Evolutionary conservation across 2,113 vertebrate genomes (phyloP).

Genomic region (Crypturellus undulatus): DNA sequence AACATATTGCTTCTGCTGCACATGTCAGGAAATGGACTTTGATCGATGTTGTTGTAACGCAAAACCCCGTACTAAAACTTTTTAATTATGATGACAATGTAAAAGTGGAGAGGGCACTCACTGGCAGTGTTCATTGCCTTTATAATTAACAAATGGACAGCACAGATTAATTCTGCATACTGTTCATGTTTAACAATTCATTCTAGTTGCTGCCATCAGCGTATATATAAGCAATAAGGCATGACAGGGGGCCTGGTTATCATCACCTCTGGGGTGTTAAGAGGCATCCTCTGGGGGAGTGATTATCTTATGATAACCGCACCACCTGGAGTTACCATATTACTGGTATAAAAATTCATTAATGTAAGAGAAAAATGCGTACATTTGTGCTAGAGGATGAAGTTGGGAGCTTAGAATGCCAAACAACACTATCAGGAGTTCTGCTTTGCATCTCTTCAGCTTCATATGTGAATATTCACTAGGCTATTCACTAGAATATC

Average conservation of each 20-base stretch:
- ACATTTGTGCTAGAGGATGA: conserved; percentile 53
- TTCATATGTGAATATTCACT: not conserved
- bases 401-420: conserved; percentile 58
- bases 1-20: conserved; percentile 79
- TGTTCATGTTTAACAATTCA: conserved; percentile 45
- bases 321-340: conserved; percentile 74
- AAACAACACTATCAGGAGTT: conserved; percentile 20
- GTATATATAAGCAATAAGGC: conserved; percentile 37
- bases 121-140: conserved; percentile 30
- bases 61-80: conserved; percentile 77
- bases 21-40: conserved; percentile 76
- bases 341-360: conserved; percentile 70
- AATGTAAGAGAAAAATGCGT: conserved; percentile 54
- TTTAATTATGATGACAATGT: conserved; percentile 77
- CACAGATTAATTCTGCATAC: conserved; percentile 60
- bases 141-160: conserved; percentile 73
- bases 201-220: conserved; percentile 65
- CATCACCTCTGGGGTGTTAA: conserved; percentile 52
- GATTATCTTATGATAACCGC: conserved; percentile 68
- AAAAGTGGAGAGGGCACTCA: conserved; percentile 48
- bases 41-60: conserved; percentile 74
- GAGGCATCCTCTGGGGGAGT: conserved; percentile 24
- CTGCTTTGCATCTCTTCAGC: conserved; percentile 1
- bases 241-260: not conserved
- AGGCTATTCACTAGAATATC: not conserved